Conservation (phyloP, 2,113 vertebrate genomes). For the Physeter macrocephalus region DNA sequence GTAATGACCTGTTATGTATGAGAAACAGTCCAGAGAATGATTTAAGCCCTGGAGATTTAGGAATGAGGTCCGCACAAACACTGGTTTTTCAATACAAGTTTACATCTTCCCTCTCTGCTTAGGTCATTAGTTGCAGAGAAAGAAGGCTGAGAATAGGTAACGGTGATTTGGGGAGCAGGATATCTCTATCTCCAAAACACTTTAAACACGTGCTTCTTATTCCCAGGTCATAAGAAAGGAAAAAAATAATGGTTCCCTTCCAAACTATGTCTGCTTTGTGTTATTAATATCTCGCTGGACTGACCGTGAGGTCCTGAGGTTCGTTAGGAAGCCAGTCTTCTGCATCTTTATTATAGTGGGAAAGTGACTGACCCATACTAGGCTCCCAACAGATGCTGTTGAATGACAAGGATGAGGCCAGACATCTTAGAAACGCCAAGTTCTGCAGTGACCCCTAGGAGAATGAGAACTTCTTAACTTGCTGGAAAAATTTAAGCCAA, state of each 20-base stretch:
- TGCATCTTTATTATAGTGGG: neutral
- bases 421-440: neutral
- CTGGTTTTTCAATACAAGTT: neutral
- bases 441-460: neutral
- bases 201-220: slow-evolving; percentile 42
- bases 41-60: neutral
- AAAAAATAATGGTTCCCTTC: neutral
- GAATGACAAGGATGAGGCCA: neutral
- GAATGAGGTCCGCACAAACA: neutral
- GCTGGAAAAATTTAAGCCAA: neutral
- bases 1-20: neutral
- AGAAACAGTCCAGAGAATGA: slow-evolving; percentile 3
- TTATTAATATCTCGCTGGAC: neutral
- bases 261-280: neutral
- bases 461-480: neutral
- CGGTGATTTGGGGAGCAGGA: neutral
- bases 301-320: neutral
- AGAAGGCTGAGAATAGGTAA: neutral
- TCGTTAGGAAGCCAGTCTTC: neutral
- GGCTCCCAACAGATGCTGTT: neutral
- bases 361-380: neutral
- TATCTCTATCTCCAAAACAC: neutral
- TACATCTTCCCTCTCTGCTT: neutral
- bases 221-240: slow-evolving; percentile 10
- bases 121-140: neutral